Conservation (phyloP, 2,888 invertebrate species). For the Pandemis cinnamomeana region DNA sequence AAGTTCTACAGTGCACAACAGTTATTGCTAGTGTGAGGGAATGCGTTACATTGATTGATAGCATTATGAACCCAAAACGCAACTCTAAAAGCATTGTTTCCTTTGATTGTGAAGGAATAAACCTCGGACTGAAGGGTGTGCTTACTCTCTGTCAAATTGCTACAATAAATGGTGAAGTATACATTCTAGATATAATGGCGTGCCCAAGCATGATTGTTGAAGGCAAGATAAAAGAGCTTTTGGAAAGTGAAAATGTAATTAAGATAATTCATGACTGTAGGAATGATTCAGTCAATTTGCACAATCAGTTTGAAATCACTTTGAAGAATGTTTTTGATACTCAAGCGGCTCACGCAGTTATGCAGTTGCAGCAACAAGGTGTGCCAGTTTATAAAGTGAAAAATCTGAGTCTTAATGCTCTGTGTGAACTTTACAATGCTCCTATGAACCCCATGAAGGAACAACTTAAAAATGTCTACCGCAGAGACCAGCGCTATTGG, state of each 20-base stretch:
- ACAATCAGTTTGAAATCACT: conserved; percentile 93
- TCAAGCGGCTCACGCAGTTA: conserved; percentile 95
- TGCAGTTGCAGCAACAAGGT: conserved; percentile 94
- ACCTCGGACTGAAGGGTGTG: conserved; percentile 94
- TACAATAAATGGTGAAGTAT: conserved; percentile 92
- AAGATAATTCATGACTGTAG: conserved; percentile 97
- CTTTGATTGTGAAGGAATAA: conserved; percentile 97
- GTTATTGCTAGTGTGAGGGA: conserved; percentile 92
- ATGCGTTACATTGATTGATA: conserved; percentile 90
- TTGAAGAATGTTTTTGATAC: conserved; percentile 95
- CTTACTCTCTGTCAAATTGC: conserved; percentile 94
- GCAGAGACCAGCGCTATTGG: conserved; percentile 95
- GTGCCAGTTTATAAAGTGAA: conserved; percentile 98
- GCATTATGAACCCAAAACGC: conserved; percentile 86
- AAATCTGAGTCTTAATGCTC: conserved; percentile 94
- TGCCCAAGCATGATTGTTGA: conserved; percentile 91
- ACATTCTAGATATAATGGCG: conserved; percentile 94
- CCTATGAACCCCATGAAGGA: conserved; percentile 96
- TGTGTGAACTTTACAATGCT: conserved; percentile 95
- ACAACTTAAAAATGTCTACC: conserved; percentile 93
- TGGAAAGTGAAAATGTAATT: conserved; percentile 92
- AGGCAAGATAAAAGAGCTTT: conserved; percentile 90
- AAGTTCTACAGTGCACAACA: conserved; percentile 91
- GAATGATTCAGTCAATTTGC: conserved; percentile 95
- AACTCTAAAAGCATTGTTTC: conserved; percentile 88